Evolutionary conservation across 2,888 invertebrate genomes (phyloP).

Genomic region (Cepaea hortensis): DNA sequence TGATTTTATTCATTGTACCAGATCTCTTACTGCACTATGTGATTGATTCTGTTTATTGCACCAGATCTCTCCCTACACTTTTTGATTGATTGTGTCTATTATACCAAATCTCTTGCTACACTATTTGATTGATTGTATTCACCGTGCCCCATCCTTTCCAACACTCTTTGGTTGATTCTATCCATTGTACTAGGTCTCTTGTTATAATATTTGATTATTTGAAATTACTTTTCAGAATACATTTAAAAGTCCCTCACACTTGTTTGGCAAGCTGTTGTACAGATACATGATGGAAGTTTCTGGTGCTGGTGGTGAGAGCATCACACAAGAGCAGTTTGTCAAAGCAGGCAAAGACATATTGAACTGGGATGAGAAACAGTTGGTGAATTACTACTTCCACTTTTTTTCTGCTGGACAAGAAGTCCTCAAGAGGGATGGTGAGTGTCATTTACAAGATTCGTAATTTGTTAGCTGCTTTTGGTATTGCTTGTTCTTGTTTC

Average conservation of each 20-base stretch:
- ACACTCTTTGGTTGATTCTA: no score
- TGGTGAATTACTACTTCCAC: slow-evolving; percentile 68
- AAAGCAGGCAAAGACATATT: slow-evolving; percentile 68
- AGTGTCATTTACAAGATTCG: not conserved
- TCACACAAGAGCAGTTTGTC: slow-evolving; percentile 69
- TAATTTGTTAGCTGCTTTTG: not conserved
- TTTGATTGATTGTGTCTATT: no score
- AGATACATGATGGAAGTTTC: slow-evolving; percentile 58
- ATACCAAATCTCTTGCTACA: no score
- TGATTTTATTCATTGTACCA: no score
- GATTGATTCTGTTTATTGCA: no score
- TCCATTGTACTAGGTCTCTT: no score
- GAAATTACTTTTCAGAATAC: slow-evolving; percentile 60
- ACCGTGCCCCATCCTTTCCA: no score
- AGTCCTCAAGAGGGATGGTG: slow-evolving; percentile 65
- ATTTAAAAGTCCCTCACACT: slow-evolving; percentile 69
- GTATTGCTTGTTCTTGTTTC: no score
- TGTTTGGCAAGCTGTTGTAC: slow-evolving; percentile 69
- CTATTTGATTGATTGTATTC: no score
- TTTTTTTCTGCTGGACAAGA: slow-evolving; percentile 67
- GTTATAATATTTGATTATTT: no score
- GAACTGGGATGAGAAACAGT: slow-evolving; percentile 60
- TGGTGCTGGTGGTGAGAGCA: slow-evolving; percentile 58
- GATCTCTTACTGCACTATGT: no score
- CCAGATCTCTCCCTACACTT: no score